phyloP scores from a whole-genome alignment of 2,113 vertebrate genomes.

The Chloebia gouldiae region DNA sequence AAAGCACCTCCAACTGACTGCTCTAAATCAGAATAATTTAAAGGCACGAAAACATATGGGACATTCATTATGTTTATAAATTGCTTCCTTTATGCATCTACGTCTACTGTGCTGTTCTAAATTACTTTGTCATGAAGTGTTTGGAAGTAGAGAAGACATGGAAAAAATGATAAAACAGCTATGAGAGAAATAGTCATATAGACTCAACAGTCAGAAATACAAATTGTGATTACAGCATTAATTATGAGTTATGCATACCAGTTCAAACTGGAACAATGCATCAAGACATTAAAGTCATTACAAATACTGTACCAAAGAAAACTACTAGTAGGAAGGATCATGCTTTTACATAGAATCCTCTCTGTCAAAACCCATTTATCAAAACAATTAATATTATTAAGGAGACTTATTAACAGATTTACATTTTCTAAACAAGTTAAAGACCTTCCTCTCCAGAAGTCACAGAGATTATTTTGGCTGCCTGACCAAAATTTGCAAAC shows the following conservation, averaged over 20 bases:
- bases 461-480: neutral
- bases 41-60: neutral
- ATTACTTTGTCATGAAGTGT: neutral
- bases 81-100: neutral
- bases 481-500: neutral
- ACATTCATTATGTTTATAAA: neutral
- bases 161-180: neutral
- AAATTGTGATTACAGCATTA: neutral
- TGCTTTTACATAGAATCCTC: neutral
- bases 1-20: neutral
- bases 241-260: neutral
- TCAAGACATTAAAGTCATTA: neutral
- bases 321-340: neutral
- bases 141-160: neutral
- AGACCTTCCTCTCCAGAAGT: neutral
- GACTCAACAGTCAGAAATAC: neutral
- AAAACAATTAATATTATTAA: neutral
- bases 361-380: neutral
- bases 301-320: neutral
- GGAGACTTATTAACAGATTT: neutral
- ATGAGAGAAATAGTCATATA: neutral
- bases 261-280: neutral
- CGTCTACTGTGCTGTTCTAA: neutral
- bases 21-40: neutral
- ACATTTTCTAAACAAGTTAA: neutral